Conservation (phyloP, 2,113 vertebrate species). For the Pedionomus torquatus region DNA sequence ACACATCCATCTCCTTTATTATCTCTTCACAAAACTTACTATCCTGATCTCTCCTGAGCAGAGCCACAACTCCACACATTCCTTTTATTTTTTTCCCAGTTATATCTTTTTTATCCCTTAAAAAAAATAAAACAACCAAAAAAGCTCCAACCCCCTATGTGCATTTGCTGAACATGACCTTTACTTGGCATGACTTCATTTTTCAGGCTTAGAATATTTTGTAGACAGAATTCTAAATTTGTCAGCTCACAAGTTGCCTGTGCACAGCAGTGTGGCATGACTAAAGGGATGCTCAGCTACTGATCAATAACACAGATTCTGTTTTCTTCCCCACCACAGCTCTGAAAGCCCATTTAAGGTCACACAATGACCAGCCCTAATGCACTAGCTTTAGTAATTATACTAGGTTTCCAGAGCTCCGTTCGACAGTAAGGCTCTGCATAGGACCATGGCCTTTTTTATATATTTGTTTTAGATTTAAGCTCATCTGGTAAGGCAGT, state of each 20-base stretch:
- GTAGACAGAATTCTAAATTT: slow-evolving; percentile 7
- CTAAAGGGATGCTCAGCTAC: slow-evolving; percentile 4
- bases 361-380: background rate
- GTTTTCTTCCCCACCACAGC: background rate
- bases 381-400: background rate
- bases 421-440: background rate
- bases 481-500: background rate
- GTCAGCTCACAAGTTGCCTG: background rate
- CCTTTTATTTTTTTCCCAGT: rapidly evolving
- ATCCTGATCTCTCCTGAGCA: background rate
- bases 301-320: background rate
- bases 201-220: background rate
- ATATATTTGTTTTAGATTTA: background rate
- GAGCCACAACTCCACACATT: background rate
- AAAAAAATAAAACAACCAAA: no score
- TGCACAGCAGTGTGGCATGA: background rate
- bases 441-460: background rate
- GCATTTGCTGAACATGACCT: background rate
- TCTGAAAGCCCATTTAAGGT: background rate
- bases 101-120: background rate
- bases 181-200: background rate
- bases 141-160: background rate
- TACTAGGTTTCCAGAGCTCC: background rate
- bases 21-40: background rate
- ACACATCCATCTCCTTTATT: background rate